Evolutionary conservation across 92 coral and sea anemone species (phyloP).

Genomic region (Palythoa heliodiscus): DNA sequence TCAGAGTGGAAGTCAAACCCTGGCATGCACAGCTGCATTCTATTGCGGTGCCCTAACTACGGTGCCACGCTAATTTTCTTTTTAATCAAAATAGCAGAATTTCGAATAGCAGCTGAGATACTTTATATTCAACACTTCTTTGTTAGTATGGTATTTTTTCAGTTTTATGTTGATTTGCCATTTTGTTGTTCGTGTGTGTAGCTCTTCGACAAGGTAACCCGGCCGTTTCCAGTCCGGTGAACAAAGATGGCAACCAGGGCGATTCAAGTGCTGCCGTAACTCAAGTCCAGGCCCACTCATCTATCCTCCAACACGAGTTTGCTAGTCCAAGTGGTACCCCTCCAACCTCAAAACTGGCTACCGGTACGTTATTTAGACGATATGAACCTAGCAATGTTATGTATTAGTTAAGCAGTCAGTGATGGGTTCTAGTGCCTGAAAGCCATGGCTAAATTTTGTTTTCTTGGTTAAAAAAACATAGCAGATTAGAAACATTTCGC

Average conservation of each 20-base stretch:
- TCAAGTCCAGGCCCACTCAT: conserved; percentile 59
- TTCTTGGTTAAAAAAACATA: too few relatives aligned
- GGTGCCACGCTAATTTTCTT: too few relatives aligned
- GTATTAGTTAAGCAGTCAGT: too few relatives aligned
- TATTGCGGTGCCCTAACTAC: too few relatives aligned
- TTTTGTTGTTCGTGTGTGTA: conserved; percentile 16
- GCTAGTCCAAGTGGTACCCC: conserved; percentile 84
- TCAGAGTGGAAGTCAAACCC: too few relatives aligned
- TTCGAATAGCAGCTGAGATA: too few relatives aligned
- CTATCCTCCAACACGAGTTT: conserved; percentile 72
- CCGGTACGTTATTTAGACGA: conserved; percentile 18
- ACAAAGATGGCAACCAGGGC: conserved; percentile 58
- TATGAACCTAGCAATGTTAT: too few relatives aligned
- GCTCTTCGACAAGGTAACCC: conserved; percentile 90
- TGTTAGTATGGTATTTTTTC: background rate
- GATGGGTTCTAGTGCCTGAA: too few relatives aligned
- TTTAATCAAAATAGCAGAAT: too few relatives aligned
- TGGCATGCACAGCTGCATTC: too few relatives aligned
- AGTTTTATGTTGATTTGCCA: background rate
- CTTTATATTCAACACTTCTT: background rate
- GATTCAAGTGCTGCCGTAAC: conserved; percentile 45
- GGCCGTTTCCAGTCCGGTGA: conserved; percentile 42
- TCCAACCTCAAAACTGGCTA: conserved; percentile 64
- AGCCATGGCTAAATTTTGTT: too few relatives aligned
- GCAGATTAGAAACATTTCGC: too few relatives aligned